Base-by-base conservation (phyloP, 2,113 vertebrate species). In the Caranx ignobilis region DNA sequence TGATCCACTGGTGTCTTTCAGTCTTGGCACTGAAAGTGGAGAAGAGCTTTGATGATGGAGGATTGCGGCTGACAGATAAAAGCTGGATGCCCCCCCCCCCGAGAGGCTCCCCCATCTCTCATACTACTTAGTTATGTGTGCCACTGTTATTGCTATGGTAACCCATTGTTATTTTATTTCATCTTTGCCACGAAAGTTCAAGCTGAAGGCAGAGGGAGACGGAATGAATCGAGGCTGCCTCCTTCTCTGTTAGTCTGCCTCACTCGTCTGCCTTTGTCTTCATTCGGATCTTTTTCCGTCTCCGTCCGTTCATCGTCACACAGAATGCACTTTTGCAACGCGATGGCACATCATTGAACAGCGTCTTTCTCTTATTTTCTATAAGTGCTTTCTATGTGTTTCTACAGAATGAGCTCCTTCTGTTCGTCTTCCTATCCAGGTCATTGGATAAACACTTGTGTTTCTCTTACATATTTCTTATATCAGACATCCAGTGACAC, bases 31-130 rank as follows among this genome's bases (percentile, higher is more conserved):
- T 80, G 86, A 75, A 80, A 91, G 87, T 88, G 81, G 82, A 88
- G 87, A 84, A 83, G 84, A 84, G 86, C 92, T 92, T 94, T 94
- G 89, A 93, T 91, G 92, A 88, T 90, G 76, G 84, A 91, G 89
- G 80, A 79, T 81, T 79, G 84, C 63, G 59, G 60, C 81, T 85
- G 84, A 87, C 87, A 85, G 85, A 90, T 92, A 86, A 90, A 90
- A 91, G 88, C 74, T 56, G 72, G 74, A 71, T 54, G 18, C 34
- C 69, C 71, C 79, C 71, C 57, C 2, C 47, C 45, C 45, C 50
- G 59, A 83, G 81, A 90, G 59, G 69, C 76, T 79, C 79, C 66
- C 66, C 71, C 73, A 77, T 85, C 79, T 87, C 81, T 93, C 86
- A 71, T 75, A 72, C 81, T 85, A 84, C 89, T 89, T 88, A 85